Conservation (phyloP, 1,140 invertebrate genomes). For the Drosophila saltans region DNA sequence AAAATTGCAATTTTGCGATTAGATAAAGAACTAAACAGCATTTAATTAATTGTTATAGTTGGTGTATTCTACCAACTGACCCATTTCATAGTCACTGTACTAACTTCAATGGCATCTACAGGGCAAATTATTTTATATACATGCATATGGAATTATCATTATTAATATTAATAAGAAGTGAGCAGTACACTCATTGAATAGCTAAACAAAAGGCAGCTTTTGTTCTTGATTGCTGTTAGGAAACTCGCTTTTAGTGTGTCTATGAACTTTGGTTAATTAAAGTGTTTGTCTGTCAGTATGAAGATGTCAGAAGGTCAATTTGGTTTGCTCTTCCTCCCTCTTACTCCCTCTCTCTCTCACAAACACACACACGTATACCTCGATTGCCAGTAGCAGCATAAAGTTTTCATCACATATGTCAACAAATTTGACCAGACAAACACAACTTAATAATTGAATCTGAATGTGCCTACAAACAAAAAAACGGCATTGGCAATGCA, state of each 20-base stretch:
- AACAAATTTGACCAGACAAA: constrained; percentile 10
- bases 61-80: too few species aligned
- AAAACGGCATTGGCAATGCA: constrained; percentile 18
- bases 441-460: constrained; percentile 49
- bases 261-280: constrained; percentile 18
- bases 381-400: constrained; percentile 2
- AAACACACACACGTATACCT: too few species aligned
- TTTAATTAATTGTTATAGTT: neutral
- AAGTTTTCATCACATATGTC: constrained; percentile 19
- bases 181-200: constrained; percentile 4
- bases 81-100: too few species aligned
- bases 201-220: constrained; percentile 17
- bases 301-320: neutral
- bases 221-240: neutral
- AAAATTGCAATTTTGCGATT: neutral
- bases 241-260: constrained; percentile 1
- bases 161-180: constrained; percentile 25
- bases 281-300: neutral
- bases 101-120: neutral
- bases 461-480: constrained; percentile 32
- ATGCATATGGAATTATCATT: constrained; percentile 7
- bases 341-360: too few species aligned
- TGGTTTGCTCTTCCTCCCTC: neutral
- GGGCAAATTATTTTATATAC: too few species aligned
- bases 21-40: neutral